Base-by-base conservation (phyloP, 2,113 vertebrate species). In the Bubo scandiacus region DNA sequence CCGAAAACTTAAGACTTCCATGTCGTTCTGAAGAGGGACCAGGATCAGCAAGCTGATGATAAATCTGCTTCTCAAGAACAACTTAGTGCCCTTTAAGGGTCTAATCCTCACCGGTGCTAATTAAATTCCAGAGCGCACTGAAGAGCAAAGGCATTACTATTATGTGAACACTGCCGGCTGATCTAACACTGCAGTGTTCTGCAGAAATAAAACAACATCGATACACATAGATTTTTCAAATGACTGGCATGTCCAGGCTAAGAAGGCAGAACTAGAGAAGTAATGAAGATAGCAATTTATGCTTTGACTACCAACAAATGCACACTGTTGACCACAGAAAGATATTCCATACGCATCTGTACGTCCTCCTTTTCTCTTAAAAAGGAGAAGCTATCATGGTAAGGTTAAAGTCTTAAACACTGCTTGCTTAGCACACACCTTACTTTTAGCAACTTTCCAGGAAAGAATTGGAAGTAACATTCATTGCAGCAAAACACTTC, bases 141-240 rank as follows among this genome's bases (percentile, higher is more conserved):
- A 75, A 65, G 27, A 81, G 36, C 12, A 79, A 73, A 63, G 34
- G 59, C 38, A 47, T 21, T 45, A 45, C 25, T 52, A 19, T 45
- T 5, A 68, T 1, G 3, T 0, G 1, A 57, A 62, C 1, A 1
- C 40, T 61, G 51, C 45, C 18, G 0, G 0, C 32, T 0, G 0
- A 61, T 79, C 40, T 38, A 70, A 32, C 14, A 61, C 16, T 3
- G 6, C n/a, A 38, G 10, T 8, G 18, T n/a, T 55, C 21, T 51
- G 25, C 51, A 72, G 34, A 54, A 63, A 27, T 51, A 47, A 34
- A 78, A 67, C 30, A 83, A 51, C 18, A 63, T 38, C 0, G 1
- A 43, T 10, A 40, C 0, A 1, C 26, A 12, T 17, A 1, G 55
- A 16, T 55, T 74, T 63, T 70, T 45, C 38, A 80, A 57, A 26